Base-by-base conservation (phyloP, 2,888 invertebrate species). In the Pyrrhia umbra region DNA sequence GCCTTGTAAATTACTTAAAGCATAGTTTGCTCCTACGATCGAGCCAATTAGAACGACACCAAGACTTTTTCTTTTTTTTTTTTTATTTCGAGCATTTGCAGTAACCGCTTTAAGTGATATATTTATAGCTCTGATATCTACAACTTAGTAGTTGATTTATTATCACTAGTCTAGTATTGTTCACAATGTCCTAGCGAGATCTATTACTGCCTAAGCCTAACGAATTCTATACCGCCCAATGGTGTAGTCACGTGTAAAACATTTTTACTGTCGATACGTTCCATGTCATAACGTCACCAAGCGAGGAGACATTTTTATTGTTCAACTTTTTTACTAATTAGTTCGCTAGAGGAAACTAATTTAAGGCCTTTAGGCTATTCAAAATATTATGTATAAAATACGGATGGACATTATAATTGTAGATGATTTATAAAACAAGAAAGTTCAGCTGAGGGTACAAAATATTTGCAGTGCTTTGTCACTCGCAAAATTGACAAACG, bases 261-360 rank as follows among this genome's bases (percentile, higher is more conserved):
- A n/a, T n/a, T 34, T 5, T n/a, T n/a, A 34, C 34, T 34, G 34
- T 9, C 34, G 5, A 13, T 13, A 34, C 15, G 37, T 37, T 6
- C n/a, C 37, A 1, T 8, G 6, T 1, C 2, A n/a, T 30, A 18
- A 34, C 49, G n/a, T 13, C 20, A 6, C 8, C 34, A 20, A 20
- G 20, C 20, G 8, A n/a, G 0, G 3, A n/a, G 20, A 20, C n/a
- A 30, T 47, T n/a, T 34, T 18, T 0, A 16, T 3, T 10, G 3
- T 37, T 39, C 6, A 15, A 16, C 13, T 21, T 20, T 4, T 54
- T 21, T 20, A 30, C 9, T 40, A 21, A 25, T 25, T 49, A 57
- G 49, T 42, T 27, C 47, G 57, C 57, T 57, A 57, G 40, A 21
- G 15, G 15, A n/a, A 6, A 23, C 42, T 47, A 30, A 10, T 42